Conservation (phyloP, 2,888 invertebrate genomes). For the Amiota mariae region DNA sequence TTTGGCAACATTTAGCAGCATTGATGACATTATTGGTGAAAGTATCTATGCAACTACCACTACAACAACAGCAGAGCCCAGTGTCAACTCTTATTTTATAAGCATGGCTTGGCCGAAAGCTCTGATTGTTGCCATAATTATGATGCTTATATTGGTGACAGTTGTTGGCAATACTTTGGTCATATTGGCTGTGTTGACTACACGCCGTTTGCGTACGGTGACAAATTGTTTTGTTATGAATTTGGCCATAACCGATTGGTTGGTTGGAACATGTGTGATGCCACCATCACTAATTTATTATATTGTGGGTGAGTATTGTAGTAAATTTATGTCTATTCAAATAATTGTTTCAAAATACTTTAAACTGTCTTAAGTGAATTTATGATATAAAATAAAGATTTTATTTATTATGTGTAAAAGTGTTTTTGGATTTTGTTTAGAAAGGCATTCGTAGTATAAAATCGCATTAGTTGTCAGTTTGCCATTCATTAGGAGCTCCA, state of each 20-base stretch:
- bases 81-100: constrained; percentile 55
- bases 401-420: too few species aligned
- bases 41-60: constrained; percentile 5
- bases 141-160: constrained; percentile 81
- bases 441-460: too few species aligned
- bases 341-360: too few species aligned
- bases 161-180: constrained; percentile 91
- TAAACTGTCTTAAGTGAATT: too few species aligned
- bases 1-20: constrained; percentile 29
- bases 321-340: not conserved
- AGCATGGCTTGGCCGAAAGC: constrained; percentile 76
- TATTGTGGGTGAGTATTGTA: constrained; percentile 81
- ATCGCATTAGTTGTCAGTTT: too few species aligned
- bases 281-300: constrained; percentile 92
- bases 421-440: too few species aligned
- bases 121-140: constrained; percentile 77
- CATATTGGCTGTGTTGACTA: constrained; percentile 90
- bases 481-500: too few species aligned
- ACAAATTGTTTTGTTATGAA: constrained; percentile 97
- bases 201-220: constrained; percentile 89
- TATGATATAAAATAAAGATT: too few species aligned
- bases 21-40: not conserved
- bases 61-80: constrained; percentile 33
- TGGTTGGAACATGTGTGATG: constrained; percentile 95
- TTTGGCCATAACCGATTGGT: constrained; percentile 92